Evolutionary conservation across 1,140 invertebrate species (phyloP), one percentile per base, ranked within the genome.

Genomic region (Dendrolimus kikuchii): DNA sequence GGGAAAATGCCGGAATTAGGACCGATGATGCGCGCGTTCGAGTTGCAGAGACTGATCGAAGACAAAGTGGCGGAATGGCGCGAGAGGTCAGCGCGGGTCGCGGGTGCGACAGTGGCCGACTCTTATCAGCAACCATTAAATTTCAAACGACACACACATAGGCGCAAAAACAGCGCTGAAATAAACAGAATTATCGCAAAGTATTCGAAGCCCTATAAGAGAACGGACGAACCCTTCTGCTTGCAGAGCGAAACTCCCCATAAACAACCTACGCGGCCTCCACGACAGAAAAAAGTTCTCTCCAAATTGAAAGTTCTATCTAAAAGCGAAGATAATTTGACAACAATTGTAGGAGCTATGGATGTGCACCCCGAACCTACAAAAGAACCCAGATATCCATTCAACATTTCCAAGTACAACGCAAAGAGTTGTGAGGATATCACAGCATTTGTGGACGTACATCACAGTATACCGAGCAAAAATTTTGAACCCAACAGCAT

Each of bases 111-210:
- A 62, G 73, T 78, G 66, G 69, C 71, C 57, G 81, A 82, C 51
- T 76, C 81, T 86, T 86, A 86, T 86, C 83, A 82, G 63, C 80
- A 81, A 59, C 78, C 80, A 73, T 68, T 74, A 68, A 78, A 81
- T 74, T 86, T 86, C 68, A 85, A 77, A 64, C 81, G 83, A 51
- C 80, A 82, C 66, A 77, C 74, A 64, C 75, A 86, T 70, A 77
- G 80, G 65, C 81, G 83, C 71, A 86, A 84, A 71, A 86, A 86
- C 71, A 83, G 75, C 66, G 71, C 77, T 71, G 81, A 86, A 81
- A 81, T 86, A 71, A 85, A 85, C 64, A 83, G 76, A 84, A 86
- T 86, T 77, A 85, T 85, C 74, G 76, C 83, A 67, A 86, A 86
- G 74, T 85, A 85, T 71, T 86, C 83, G 49, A 84, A 68, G 61